A percentile compares a stretch with the other conserved stretches of the same genome.
phyloP scores from a whole-genome alignment of 2,888 invertebrate genomes.

The Ceriagrion tenellum region DNA sequence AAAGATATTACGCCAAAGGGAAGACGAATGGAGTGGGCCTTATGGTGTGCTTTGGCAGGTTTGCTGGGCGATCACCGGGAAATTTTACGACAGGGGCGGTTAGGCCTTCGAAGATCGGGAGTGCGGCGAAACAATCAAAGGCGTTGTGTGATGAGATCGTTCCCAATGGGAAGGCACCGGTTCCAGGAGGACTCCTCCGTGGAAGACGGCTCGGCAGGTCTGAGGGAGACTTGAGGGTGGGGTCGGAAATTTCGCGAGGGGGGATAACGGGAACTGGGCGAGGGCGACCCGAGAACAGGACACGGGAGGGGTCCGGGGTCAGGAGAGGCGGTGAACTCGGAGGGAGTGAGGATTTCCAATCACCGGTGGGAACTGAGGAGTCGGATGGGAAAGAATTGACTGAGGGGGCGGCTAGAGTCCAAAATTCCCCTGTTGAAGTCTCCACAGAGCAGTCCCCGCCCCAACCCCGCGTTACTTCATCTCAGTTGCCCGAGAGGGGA shows the following conservation, averaged over 20 bases:
- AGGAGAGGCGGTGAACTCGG: background rate
- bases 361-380: constrained; percentile 38
- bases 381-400: background rate
- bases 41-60: constrained; percentile 62
- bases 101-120: background rate
- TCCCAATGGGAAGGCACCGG: background rate
- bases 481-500: background rate
- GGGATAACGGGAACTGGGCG: constrained; percentile 36
- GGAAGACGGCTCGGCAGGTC: background rate
- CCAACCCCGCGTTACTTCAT: background rate
- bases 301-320: background rate
- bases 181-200: background rate
- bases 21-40: constrained; percentile 54
- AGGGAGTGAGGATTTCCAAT: constrained; percentile 32
- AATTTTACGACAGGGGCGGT: background rate
- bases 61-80: constrained; percentile 33
- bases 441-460: background rate
- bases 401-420: background rate
- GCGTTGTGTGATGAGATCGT: background rate
- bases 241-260: constrained; percentile 51
- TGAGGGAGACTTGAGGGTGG: constrained; percentile 17
- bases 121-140: constrained; percentile 3
- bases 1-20: constrained; percentile 33
- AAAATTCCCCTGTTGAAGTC: background rate
- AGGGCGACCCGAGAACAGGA: background rate